phyloP scores from a whole-genome alignment of 2,888 invertebrate genomes.

The Agriopis marginaria region DNA sequence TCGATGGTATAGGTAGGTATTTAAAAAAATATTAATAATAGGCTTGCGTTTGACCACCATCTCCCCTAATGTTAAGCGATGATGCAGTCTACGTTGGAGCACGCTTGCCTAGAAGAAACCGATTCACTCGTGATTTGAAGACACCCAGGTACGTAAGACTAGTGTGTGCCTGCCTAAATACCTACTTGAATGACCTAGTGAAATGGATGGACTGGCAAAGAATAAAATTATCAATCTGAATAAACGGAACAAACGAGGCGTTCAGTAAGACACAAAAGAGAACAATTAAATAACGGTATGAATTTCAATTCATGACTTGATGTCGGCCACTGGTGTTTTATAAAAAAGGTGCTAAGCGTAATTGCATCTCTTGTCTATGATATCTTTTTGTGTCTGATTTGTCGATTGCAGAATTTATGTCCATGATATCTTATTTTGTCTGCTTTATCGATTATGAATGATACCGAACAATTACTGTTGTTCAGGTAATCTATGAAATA shows the following conservation, averaged over 20 bases:
- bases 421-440: not conserved
- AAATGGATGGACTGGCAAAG: not conserved
- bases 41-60: no score
- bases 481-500: not conserved
- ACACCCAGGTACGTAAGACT: no score
- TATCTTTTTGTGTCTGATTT: slow-evolving; percentile 13
- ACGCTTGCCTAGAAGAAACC: no score
- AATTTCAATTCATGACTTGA: slow-evolving; percentile 32
- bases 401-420: not conserved
- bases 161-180: no score
- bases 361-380: slow-evolving; percentile 20
- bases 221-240: slow-evolving; percentile 12
- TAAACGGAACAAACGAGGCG: slow-evolving; percentile 33
- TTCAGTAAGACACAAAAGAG: slow-evolving; percentile 22
- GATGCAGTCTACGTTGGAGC: no score
- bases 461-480: not conserved
- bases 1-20: no score
- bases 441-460: not conserved
- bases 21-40: no score
- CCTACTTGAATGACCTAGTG: no score
- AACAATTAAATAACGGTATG: slow-evolving; percentile 46
- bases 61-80: no score
- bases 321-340: slow-evolving; percentile 36
- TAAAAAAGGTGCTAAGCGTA: slow-evolving; percentile 40
- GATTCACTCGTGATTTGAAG: no score